These are phyloP conservation scores for human DNA, from an alignment of 2,113 vertebrate genomes.

Conservation along the genomic window GRCh38 chr5:172475501-172476000, in stretches of 20 bases:
- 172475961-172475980: no score
- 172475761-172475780: not conserved
- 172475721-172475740: not conserved
- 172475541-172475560: not conserved
- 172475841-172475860: not conserved
- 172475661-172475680: not conserved
- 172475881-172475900: not conserved
- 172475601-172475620: not conserved
- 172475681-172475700: not conserved
- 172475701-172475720: not conserved
- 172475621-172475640: not conserved
- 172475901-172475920: not conserved
- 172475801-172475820: not conserved
- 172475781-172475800: not conserved
- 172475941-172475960: not conserved
- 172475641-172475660: not conserved
- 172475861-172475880: not conserved
- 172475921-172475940: not conserved
- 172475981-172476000: no score
- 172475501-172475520: fast-evolving
- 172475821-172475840: not conserved
- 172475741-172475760: not conserved
- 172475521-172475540: not conserved
- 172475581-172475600: no score
- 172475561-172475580: not conserved